Percentiles rank a stretch among this genome's conserved stretches.
Evolutionary conservation across 1,140 invertebrate species (phyloP).

Genomic region (Drepana arcuata): DNA sequence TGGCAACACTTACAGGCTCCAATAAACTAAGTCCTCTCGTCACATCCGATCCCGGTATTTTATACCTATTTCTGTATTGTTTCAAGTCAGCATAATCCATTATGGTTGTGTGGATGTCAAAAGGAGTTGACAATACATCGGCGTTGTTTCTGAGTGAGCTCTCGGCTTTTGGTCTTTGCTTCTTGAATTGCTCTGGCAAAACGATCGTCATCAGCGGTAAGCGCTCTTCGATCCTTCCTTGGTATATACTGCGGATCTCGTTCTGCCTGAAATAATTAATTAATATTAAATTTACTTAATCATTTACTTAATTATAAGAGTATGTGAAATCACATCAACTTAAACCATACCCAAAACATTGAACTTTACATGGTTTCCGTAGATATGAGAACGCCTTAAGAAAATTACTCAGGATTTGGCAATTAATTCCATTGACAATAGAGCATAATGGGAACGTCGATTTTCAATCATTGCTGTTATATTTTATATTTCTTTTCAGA

Average conservation of each 20-base stretch:
- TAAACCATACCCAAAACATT: too few species aligned
- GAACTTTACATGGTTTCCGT: too few species aligned
- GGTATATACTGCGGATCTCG: constrained; percentile 83
- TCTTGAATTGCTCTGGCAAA: constrained; percentile 81
- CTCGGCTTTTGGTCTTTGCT: constrained; percentile 20
- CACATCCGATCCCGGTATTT: constrained; percentile 16
- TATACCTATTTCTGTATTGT: constrained; percentile 15
- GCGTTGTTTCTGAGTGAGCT: constrained; percentile 76
- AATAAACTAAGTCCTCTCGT: constrained; percentile 31
- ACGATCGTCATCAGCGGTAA: constrained; percentile 86
- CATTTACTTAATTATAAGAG: too few species aligned
- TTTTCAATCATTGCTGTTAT: too few species aligned
- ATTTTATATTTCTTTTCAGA: too few species aligned
- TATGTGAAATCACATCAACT: too few species aligned
- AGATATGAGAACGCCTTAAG: too few species aligned
- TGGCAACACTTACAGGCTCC: constrained; percentile 29
- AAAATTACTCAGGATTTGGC: too few species aligned
- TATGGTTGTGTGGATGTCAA: constrained; percentile 84
- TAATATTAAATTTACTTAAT: too few species aligned
- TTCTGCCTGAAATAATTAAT: constrained; percentile 75
- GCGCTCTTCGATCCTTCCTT: constrained; percentile 91
- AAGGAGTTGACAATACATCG: constrained; percentile 82
- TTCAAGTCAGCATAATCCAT: constrained; percentile 73
- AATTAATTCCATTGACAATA: too few species aligned
- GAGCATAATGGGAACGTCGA: too few species aligned